Percentiles rank a stretch among this genome's conserved stretches.
Evolutionary conservation across 2,113 vertebrate genomes (phyloP).

Genomic region (Hyla sarda): DNA sequence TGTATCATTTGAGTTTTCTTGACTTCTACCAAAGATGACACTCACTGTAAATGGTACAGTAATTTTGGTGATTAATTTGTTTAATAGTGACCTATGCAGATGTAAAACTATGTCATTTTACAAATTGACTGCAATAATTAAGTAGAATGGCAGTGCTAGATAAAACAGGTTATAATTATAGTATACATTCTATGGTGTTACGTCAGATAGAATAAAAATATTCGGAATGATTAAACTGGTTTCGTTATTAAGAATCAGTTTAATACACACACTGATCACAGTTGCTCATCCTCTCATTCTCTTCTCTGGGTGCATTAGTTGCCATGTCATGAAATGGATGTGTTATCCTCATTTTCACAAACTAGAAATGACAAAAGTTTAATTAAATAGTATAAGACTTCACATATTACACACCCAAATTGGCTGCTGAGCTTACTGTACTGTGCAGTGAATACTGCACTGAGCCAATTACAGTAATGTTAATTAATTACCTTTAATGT

Average conservation of each 20-base stretch:
- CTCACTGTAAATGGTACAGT: conserved; percentile 84
- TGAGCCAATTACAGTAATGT: conserved; percentile 72
- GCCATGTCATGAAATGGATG: conserved; percentile 82
- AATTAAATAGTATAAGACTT: conserved; percentile 86
- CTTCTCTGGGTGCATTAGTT: conserved; percentile 81
- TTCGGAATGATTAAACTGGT: conserved; percentile 84
- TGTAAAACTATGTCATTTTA: conserved; percentile 88
- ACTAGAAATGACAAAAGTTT: conserved; percentile 84
- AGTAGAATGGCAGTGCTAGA: conserved; percentile 86
- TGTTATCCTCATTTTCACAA: conserved; percentile 83
- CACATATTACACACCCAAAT: conserved; percentile 82
- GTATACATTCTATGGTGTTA: conserved; percentile 84
- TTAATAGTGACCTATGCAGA: conserved; percentile 95
- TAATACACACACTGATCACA: conserved; percentile 82
- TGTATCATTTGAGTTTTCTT: conserved; percentile 88
- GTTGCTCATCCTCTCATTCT: conserved; percentile 75
- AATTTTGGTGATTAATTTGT: conserved; percentile 91
- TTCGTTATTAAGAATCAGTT: conserved; percentile 87
- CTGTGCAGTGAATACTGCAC: conserved; percentile 65
- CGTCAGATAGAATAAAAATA: conserved; percentile 87
- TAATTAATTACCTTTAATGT: conserved; percentile 76
- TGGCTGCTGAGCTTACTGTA: conserved; percentile 77
- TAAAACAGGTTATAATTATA: conserved; percentile 88
- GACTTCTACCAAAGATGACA: conserved; percentile 93
- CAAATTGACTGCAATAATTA: conserved; percentile 92